phyloP scores from a whole-genome alignment of 1,140 invertebrate genomes.

The Listronotus oregonensis region DNA sequence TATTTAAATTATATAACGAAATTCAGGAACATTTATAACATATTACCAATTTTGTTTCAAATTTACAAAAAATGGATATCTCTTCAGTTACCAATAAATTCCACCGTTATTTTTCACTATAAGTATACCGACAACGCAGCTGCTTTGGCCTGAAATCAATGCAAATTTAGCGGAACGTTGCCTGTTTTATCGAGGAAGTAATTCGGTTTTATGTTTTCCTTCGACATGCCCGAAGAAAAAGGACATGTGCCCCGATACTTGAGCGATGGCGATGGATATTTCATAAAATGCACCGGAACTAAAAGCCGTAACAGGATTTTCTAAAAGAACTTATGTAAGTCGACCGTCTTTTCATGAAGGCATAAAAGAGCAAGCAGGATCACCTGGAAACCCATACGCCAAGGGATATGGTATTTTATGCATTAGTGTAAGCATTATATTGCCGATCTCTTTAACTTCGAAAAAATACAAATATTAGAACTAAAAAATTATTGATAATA shows the following conservation, averaged over 20 bases:
- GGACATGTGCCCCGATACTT: constrained; percentile 39
- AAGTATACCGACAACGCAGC: constrained; percentile 11
- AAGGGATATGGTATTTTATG: no score
- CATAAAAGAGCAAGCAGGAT: constrained; percentile 27
- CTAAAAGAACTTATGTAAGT: constrained; percentile 29
- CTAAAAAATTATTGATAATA: no score
- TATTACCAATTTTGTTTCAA: no score
- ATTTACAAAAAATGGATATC: neutral
- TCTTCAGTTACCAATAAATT: constrained; percentile 8
- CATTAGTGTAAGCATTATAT: no score
- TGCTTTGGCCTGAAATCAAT: constrained; percentile 34
- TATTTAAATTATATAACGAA: no score
- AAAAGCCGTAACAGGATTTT: constrained; percentile 38
- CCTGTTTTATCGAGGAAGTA: constrained; percentile 39
- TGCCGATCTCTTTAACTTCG: no score
- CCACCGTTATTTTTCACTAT: constrained; percentile 7
- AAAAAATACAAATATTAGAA: no score
- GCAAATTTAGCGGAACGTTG: constrained; percentile 37
- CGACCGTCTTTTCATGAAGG: constrained; percentile 23
- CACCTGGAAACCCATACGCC: constrained; percentile 14
- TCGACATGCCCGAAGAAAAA: constrained; percentile 36
- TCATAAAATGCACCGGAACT: constrained; percentile 34
- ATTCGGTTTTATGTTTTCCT: constrained; percentile 41
- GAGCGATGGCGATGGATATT: constrained; percentile 35
- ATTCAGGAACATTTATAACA: no score